A percentile compares a stretch with the other conserved stretches of the same genome.
phyloP scores from a whole-genome alignment of 2,888 invertebrate genomes.

The Electrophaes corylata region DNA sequence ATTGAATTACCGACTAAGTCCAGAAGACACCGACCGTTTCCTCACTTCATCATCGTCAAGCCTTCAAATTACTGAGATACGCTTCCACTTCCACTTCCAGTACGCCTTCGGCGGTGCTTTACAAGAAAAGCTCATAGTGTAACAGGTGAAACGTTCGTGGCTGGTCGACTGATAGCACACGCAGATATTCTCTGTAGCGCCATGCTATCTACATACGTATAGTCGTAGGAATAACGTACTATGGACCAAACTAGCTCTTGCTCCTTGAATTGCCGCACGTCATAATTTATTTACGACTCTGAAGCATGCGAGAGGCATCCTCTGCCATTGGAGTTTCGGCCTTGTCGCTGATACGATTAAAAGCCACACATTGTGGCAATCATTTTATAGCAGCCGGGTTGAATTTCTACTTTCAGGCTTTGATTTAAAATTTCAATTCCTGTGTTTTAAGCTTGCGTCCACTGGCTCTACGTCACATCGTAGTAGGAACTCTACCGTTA shows the following conservation, averaged over 20 bases:
- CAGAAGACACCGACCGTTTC: too few relatives aligned
- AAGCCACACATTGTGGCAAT: background rate
- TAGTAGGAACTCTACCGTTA: background rate
- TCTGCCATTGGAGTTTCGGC: background rate
- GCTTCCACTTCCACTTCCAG: too few relatives aligned
- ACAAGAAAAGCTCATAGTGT: too few relatives aligned
- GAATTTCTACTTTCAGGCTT: constrained; percentile 7
- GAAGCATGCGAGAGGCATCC: constrained; percentile 16
- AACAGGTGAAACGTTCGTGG: too few relatives aligned
- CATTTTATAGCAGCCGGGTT: background rate
- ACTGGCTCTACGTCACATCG: background rate
- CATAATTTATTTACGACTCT: background rate
- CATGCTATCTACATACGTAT: too few relatives aligned
- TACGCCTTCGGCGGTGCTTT: too few relatives aligned
- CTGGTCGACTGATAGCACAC: too few relatives aligned
- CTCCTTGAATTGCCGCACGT: background rate
- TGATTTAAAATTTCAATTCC: constrained; percentile 12
- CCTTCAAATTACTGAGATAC: too few relatives aligned
- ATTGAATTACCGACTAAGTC: constrained; percentile 6
- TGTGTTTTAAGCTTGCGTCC: background rate
- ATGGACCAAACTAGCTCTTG: background rate
- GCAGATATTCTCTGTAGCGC: too few relatives aligned
- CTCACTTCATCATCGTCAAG: background rate
- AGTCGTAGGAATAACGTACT: too few relatives aligned
- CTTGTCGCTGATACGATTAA: constrained; percentile 2